Conservation (phyloP, 2,113 vertebrate species). For the Gnathonemus longibarbis region DNA sequence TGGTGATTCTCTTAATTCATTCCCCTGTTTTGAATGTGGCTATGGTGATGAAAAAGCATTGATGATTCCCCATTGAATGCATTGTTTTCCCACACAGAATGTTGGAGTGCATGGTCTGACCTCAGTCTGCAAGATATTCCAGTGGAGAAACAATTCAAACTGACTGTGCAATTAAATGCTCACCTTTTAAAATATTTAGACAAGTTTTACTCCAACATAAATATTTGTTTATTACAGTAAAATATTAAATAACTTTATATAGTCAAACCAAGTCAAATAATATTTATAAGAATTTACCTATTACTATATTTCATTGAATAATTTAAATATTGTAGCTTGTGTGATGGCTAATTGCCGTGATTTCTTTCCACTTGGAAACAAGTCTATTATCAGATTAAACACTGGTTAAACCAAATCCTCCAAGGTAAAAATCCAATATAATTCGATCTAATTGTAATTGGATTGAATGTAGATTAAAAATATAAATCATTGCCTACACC, state of each 20-base stretch:
- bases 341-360: background rate
- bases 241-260: background rate
- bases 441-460: background rate
- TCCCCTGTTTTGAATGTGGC: background rate
- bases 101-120: background rate
- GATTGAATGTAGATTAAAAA: background rate
- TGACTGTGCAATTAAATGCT: background rate
- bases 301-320: background rate
- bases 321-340: background rate
- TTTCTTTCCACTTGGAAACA: background rate
- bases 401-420: background rate
- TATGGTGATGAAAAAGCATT: background rate
- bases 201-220: background rate
- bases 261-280: background rate
- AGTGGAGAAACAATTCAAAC: background rate
- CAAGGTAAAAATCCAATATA: background rate
- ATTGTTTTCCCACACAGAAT: background rate
- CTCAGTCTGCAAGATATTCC: background rate
- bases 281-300: background rate
- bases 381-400: constrained; percentile 12
- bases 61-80: background rate
- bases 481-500: background rate
- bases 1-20: background rate
- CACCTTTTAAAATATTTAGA: background rate
- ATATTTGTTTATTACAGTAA: background rate